Conservation (phyloP, 2,888 invertebrate species). For the Cylindroiulus punctatus region DNA sequence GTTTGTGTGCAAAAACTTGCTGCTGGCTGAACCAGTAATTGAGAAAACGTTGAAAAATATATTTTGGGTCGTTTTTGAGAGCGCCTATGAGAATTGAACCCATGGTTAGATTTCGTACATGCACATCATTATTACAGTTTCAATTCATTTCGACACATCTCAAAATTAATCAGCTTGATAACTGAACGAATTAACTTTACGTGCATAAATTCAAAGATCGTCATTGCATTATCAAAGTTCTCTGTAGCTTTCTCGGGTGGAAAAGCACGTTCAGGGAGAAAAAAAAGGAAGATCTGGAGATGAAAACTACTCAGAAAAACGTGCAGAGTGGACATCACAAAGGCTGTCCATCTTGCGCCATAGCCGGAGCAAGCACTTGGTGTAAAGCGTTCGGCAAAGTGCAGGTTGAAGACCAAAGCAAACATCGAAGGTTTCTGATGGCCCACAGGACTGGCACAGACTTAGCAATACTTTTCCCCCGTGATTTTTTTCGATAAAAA, state of each 20-base stretch:
- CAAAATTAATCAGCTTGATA: too few species aligned
- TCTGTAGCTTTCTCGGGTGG: not conserved
- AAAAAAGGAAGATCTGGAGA: not conserved
- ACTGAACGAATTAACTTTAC: too few species aligned
- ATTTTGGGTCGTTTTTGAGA: too few species aligned
- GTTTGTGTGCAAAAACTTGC: too few species aligned
- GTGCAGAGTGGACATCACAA: not conserved
- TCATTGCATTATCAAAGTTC: too few species aligned
- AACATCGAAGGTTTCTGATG: not conserved
- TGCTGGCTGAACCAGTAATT: too few species aligned
- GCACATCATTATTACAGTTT: too few species aligned
- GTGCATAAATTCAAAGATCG: too few species aligned
- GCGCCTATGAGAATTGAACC: too few species aligned
- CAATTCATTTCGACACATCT: too few species aligned
- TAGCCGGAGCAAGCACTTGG: not conserved
- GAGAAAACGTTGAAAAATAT: too few species aligned
- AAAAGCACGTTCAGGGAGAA: not conserved
- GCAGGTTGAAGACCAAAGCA: conserved; percentile 7
- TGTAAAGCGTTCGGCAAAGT: conserved; percentile 1
- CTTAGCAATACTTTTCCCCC: not conserved
- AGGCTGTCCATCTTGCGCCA: not conserved
- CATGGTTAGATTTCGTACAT: too few species aligned
- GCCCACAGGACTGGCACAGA: not conserved
- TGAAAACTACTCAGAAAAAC: not conserved
- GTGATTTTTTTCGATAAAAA: not conserved